These are phyloP conservation scores for Tamandua tetradactyla DNA, from an alignment of 2,797 vertebrate species.

Conservation along the genomic window DNA sequence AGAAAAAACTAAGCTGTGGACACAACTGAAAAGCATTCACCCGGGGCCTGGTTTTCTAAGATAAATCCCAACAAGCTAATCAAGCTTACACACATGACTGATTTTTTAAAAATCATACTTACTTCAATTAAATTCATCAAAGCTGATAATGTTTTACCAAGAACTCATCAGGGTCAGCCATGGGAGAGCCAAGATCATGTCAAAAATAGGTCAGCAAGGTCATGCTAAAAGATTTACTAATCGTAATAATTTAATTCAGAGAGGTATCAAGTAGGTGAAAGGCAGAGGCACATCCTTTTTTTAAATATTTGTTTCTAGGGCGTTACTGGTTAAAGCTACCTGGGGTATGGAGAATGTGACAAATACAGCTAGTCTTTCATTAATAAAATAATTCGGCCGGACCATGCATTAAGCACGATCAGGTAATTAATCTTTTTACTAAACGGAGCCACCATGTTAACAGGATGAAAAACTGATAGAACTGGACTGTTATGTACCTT, in stretches of 20 bases:
- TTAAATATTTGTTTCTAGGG: constrained; percentile 25
- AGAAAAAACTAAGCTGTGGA: constrained; percentile 1
- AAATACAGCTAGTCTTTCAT: constrained; percentile 44
- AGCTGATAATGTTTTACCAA: constrained; percentile 28
- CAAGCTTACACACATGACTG: not conserved
- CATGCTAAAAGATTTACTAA: not conserved
- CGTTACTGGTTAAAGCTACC: not conserved
- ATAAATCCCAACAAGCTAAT: not conserved
- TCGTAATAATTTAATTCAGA: constrained; percentile 39
- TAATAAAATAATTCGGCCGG: constrained; percentile 57
- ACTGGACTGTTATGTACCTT: not conserved
- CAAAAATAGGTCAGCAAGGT: constrained; percentile 53
- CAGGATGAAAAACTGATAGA: constrained; percentile 8
- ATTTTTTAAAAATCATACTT: not conserved
- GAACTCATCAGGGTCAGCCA: constrained; percentile 35
- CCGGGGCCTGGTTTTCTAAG: constrained; percentile 37
- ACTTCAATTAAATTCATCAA: constrained; percentile 7
- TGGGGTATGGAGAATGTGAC: not conserved
- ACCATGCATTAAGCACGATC: constrained; percentile 25
- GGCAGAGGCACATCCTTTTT: not conserved
- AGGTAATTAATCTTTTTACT: constrained; percentile 58
- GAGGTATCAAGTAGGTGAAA: not conserved
- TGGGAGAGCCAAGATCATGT: not conserved
- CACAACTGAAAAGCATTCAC: not conserved
- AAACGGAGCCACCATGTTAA: constrained; percentile 34